Base-by-base conservation (phyloP, 2,888 invertebrate species). In the Morinoia aosen region DNA sequence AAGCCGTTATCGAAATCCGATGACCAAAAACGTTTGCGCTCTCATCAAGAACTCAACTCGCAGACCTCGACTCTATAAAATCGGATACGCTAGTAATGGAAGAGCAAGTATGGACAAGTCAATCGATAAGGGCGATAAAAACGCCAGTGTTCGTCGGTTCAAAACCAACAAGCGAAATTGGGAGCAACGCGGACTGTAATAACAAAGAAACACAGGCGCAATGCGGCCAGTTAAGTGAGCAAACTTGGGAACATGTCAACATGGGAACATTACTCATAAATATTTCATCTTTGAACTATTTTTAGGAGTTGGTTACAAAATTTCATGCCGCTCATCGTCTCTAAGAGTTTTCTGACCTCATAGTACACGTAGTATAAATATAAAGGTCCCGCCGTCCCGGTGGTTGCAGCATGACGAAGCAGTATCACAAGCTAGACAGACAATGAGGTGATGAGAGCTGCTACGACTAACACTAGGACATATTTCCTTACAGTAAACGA, bases 71-170 rank as follows among this genome's bases (percentile, higher is more conserved):
- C 33, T 76, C 25, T 76, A 33, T 1, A 76, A 76, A 19, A 76
- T 76, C 76, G 33, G 76, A 76, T 33, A 76, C 76, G 76, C 33
- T 76, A 16, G 76, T 76, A 76, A 76, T 76, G 76, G 76, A 25
- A 76, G 33, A 76, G 76, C 76, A 76, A 76, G 76, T 25, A 76
- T 76, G 76, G 76, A 76, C 76, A 76, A 76, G 76, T 76, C 76
- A 76, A 76, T 76, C 76, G 76, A 76, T 76, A 76, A 76, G 33
- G 76, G 76, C 76, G 76, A 76, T 76, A 76, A 76, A 76, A 76
- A 19, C 33, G 76, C 33, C 76, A 76, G 76, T 76, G 76, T 76
- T 76, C 25, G 76, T 14, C 76, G 76, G 76, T 76, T 76, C 76
- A 76, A 76, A 76, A 76, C 76, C 76, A 76, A 76, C 76, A 76